Percentiles rank a stretch among this genome's conserved stretches.
Conservation (phyloP, 2,888 invertebrate genomes). For the Drosophila mercatorum region DNA sequence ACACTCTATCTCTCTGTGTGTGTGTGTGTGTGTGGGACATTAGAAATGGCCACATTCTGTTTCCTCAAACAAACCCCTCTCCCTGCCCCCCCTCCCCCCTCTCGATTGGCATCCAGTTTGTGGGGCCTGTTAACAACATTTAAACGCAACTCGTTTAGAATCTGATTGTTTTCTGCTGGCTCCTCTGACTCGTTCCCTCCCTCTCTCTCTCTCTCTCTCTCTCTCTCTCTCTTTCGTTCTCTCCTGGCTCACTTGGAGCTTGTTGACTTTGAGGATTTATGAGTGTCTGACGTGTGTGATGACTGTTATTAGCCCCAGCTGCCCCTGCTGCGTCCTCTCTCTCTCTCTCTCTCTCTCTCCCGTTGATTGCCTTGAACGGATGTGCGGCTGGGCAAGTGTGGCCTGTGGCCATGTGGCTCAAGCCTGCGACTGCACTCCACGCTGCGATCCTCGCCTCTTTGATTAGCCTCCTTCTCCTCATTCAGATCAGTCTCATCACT, state of each 20-base stretch:
- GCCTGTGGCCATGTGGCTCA: slow-evolving; percentile 20
- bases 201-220: neutral
- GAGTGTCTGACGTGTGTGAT: slow-evolving; percentile 80
- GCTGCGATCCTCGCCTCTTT: neutral
- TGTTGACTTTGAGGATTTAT: slow-evolving; percentile 80
- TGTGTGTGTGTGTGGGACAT: slow-evolving; percentile 75
- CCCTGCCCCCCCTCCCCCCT: neutral
- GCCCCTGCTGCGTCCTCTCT: slow-evolving; percentile 25
- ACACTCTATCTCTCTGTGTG: slow-evolving; percentile 28
- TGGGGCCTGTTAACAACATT: slow-evolving; percentile 72
- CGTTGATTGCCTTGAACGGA: slow-evolving; percentile 54
- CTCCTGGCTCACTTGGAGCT: slow-evolving; percentile 24
- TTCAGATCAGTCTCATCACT: slow-evolving; percentile 17
- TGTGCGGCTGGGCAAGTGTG: slow-evolving; percentile 49
- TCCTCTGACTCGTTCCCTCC: slow-evolving; percentile 34
- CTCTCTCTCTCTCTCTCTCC: neutral
- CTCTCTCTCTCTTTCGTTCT: neutral
- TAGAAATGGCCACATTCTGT: slow-evolving; percentile 58
- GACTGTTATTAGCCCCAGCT: slow-evolving; percentile 79
- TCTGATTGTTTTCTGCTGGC: slow-evolving; percentile 53
- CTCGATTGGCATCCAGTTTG: slow-evolving; percentile 14
- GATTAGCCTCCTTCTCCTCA: slow-evolving; percentile 11
- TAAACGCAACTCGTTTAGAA: slow-evolving; percentile 78
- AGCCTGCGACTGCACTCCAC: neutral
- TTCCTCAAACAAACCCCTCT: neutral